Conservation (phyloP, 2,888 invertebrate genomes). For the Lacanobia oleracea region DNA sequence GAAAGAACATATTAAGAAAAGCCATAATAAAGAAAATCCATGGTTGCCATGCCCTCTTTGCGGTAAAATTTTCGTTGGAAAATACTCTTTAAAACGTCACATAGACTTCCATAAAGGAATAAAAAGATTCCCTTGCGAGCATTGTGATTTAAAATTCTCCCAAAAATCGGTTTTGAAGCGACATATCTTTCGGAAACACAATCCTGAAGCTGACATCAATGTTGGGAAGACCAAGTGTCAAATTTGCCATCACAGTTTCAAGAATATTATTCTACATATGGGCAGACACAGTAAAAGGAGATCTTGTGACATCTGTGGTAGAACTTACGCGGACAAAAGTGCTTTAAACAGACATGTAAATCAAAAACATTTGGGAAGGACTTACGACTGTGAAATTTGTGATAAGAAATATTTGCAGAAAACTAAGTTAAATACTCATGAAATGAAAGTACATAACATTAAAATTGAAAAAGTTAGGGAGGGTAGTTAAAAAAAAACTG, state of each 20-base stretch:
- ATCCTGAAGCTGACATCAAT: not conserved
- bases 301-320: constrained; percentile 48
- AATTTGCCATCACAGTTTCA: constrained; percentile 42
- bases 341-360: constrained; percentile 54
- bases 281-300: constrained; percentile 2
- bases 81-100: constrained; percentile 45
- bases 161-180: constrained; percentile 34
- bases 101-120: constrained; percentile 35
- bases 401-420: constrained; percentile 47
- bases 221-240: constrained; percentile 45
- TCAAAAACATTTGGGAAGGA: constrained; percentile 41
- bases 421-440: constrained; percentile 39
- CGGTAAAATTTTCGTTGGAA: not conserved
- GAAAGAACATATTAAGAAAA: not conserved
- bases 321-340: constrained; percentile 26
- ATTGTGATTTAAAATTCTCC: constrained; percentile 35
- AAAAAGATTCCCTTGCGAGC: constrained; percentile 14
- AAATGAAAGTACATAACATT: constrained; percentile 48
- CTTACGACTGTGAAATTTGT: constrained; percentile 46
- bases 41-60: constrained; percentile 38
- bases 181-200: constrained; percentile 42
- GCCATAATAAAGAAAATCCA: accelerated
- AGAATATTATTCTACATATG: constrained; percentile 49
- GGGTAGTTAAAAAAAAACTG: not conserved
- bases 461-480: constrained; percentile 37